Conservation (phyloP, 35 echinoderm and acorn worm species). For the Ptychodera flava region DNA sequence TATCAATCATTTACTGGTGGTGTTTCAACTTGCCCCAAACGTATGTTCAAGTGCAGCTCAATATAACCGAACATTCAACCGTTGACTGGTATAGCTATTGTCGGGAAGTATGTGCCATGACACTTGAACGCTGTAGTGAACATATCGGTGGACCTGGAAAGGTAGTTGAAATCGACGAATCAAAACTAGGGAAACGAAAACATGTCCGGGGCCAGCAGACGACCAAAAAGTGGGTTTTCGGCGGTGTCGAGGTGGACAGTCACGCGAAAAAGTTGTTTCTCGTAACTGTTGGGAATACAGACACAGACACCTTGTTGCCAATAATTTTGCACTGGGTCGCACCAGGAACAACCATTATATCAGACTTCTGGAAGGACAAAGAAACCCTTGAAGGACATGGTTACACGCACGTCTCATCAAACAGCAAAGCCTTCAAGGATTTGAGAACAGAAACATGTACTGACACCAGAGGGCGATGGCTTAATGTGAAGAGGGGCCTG, state of each 20-base stretch:
- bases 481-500: neutral
- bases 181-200: constrained; percentile 47
- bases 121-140: neutral
- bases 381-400: constrained; percentile 1
- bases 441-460: neutral
- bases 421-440: too few species aligned
- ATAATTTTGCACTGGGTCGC: constrained; percentile 20
- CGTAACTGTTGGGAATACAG: constrained; percentile 18
- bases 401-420: constrained; percentile 20
- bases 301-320: constrained; percentile 22
- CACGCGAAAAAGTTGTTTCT: constrained; percentile 12
- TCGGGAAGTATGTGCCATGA: neutral
- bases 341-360: constrained; percentile 37
- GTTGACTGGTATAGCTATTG: neutral
- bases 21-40: neutral
- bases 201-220: constrained; percentile 14
- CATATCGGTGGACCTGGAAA: constrained; percentile 45
- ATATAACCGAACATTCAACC: neutral
- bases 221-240: constrained; percentile 43
- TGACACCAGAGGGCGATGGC: neutral
- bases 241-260: constrained; percentile 29
- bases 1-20: constrained; percentile 10
- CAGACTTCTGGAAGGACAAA: constrained; percentile 48
- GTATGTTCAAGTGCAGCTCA: neutral
- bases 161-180: constrained; percentile 45